These are phyloP conservation scores for Ormia ochracea DNA, from an alignment of 2,888 invertebrate genomes.

Conservation along the genomic window DNA sequence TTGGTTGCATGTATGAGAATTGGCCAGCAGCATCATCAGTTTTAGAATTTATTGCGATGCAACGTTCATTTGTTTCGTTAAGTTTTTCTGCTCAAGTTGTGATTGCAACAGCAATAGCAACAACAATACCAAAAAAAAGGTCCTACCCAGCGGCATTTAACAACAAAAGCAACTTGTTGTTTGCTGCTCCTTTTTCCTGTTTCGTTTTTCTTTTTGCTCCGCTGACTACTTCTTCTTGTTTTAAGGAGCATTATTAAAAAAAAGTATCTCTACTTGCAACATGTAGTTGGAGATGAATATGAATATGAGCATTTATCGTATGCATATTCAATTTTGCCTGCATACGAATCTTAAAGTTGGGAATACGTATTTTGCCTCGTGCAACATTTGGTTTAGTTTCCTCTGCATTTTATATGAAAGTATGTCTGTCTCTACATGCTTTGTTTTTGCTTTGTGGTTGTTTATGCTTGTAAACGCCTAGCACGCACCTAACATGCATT, in stretches of 20 bases:
- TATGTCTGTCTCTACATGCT: neutral
- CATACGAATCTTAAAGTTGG: neutral
- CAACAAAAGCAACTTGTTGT: constrained; percentile 47
- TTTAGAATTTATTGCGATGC: constrained; percentile 34
- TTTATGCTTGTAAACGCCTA: constrained; percentile 63
- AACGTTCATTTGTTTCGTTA: constrained; percentile 1
- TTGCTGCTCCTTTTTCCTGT: constrained; percentile 63
- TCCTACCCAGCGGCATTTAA: constrained; percentile 60
- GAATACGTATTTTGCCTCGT: constrained; percentile 51
- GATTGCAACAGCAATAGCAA: constrained; percentile 33
- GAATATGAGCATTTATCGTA: neutral
- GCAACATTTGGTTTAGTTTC: constrained; percentile 56
- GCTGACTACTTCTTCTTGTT: neutral
- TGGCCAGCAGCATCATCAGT: constrained; percentile 24
- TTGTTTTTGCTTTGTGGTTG: constrained; percentile 37
- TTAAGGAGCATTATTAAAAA: neutral
- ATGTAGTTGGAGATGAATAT: neutral
- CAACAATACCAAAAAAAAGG: constrained; percentile 55
- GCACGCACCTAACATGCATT: constrained; percentile 65
- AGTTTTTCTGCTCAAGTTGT: constrained; percentile 1
- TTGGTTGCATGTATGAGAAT: constrained; percentile 4
- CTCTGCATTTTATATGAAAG: constrained; percentile 18
- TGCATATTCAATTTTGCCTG: constrained; percentile 36
- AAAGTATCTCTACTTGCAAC: neutral
- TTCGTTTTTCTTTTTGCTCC: constrained; percentile 29